Base-by-base conservation (phyloP, 2,113 vertebrate genomes). In the Tetrax tetrax region DNA sequence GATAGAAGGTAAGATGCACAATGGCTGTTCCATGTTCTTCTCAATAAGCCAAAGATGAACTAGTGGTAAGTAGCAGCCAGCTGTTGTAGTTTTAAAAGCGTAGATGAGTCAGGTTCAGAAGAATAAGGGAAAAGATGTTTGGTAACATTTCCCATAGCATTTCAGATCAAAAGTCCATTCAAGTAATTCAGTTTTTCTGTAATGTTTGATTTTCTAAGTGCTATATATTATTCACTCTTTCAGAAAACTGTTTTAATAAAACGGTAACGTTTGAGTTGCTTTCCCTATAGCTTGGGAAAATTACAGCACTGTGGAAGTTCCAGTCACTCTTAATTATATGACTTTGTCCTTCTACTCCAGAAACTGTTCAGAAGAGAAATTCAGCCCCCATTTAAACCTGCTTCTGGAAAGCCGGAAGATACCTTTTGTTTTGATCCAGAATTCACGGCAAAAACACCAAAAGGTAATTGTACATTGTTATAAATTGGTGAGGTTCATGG, bases 381-480 rank as follows among this genome's bases (percentile, higher is more conserved):
- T 63, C 99, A 99, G 79, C 99, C 99, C 90, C 99, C 99, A 2
- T 99, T 99, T 96, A 99, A 99, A 97, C 99, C 99, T 83, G 99
- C 99, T 87, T 98, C 99, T 96, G 99, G 99, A 95, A 99, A 99
- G 97, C 99, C 99, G 93, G 99, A 99, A 92, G 99, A 99, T 97
- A 99, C 99, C 13, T 99, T 99, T 97, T 99, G 99, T 97, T 99
- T 99, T 71, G 99, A 99, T 98, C 99, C 99, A 37, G 99, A 99
- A 97, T 99, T 99, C 98, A 99, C 99, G 84, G 99, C 99, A 95
- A 99, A 99, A 99, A 99, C 99, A 53, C 99, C 99, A 93, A 99
- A 99, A 99, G 99, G 99, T 99, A 97, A 81, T 60, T 23, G 50
- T 59, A 24, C 29, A 12, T 86, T 45, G 7, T 31, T 56, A 1